These are phyloP conservation scores for Oscheius sp. DNA, from an alignment of 2,888 invertebrate genomes.

Conservation along the genomic window DNA sequence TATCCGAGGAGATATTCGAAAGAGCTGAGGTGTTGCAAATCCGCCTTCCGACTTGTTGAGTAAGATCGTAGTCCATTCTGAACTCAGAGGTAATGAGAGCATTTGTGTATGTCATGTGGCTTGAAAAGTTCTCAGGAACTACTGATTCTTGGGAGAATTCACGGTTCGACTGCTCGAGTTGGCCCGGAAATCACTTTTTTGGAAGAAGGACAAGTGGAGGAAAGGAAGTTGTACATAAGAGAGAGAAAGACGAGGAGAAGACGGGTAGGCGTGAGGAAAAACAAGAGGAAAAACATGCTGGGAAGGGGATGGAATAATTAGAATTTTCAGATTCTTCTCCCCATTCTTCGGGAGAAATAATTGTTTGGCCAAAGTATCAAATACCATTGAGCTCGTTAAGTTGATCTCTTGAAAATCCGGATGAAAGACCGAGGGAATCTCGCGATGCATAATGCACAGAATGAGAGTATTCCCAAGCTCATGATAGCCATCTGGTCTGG, in stretches of 20 bases:
- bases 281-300: neutral
- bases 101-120: neutral
- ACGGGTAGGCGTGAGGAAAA: neutral
- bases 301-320: too few relatives aligned
- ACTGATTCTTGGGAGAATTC: neutral
- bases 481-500: too few relatives aligned
- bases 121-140: neutral
- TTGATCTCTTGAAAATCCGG: too few relatives aligned
- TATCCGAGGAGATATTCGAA: neutral
- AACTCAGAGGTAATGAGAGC: neutral
- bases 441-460: too few relatives aligned
- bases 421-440: too few relatives aligned
- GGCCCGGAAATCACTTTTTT: neutral
- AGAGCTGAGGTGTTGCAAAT: neutral
- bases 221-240: too few relatives aligned
- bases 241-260: neutral
- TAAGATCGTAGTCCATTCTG: constrained; percentile 6
- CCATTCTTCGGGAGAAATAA: too few relatives aligned
- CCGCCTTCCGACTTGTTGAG: constrained; percentile 1
- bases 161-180: neutral
- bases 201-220: too few relatives aligned
- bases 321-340: too few relatives aligned
- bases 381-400: too few relatives aligned
- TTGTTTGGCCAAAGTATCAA: too few relatives aligned
- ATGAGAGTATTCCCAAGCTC: too few relatives aligned